Evolutionary conservation across 2,797 vertebrate species (phyloP).

Genomic region (Chiloscyllium punctatum): DNA sequence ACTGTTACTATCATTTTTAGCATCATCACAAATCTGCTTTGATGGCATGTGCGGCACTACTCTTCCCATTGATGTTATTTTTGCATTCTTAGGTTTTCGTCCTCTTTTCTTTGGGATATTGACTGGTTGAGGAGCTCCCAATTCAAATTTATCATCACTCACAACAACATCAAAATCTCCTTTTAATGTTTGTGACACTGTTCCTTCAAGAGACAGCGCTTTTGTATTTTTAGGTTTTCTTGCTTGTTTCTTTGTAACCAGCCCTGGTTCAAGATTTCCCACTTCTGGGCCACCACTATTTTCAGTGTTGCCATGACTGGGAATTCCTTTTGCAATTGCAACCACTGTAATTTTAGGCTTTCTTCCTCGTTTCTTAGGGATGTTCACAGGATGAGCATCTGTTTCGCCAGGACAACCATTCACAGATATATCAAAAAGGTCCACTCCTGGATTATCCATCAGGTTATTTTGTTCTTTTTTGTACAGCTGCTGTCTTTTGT

Average conservation of each 20-base stretch:
- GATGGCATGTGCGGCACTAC: background rate
- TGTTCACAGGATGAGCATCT: background rate
- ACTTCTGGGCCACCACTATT: background rate
- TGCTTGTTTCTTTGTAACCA: slow-evolving; percentile 22
- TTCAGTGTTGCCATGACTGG: background rate
- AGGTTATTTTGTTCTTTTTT: background rate
- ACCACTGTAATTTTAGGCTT: slow-evolving; percentile 19
- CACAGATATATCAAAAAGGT: background rate
- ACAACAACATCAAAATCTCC: background rate
- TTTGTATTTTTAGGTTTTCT: slow-evolving; percentile 21
- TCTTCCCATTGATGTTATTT: background rate
- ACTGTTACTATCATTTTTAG: background rate
- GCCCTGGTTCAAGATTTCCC: background rate
- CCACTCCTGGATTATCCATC: background rate
- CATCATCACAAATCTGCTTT: background rate
- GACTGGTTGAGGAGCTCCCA: background rate
- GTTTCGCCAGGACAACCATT: background rate
- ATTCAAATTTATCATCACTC: background rate
- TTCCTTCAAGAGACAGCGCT: background rate
- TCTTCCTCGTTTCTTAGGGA: background rate
- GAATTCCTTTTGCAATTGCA: background rate
- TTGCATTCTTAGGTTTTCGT: slow-evolving; percentile 21
- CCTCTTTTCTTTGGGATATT: slow-evolving; percentile 23
- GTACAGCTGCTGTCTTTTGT: background rate
- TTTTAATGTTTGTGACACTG: background rate